Evolutionary conservation across 2,797 vertebrate species (phyloP).

Genomic region (Loriculus beryllinus): DNA sequence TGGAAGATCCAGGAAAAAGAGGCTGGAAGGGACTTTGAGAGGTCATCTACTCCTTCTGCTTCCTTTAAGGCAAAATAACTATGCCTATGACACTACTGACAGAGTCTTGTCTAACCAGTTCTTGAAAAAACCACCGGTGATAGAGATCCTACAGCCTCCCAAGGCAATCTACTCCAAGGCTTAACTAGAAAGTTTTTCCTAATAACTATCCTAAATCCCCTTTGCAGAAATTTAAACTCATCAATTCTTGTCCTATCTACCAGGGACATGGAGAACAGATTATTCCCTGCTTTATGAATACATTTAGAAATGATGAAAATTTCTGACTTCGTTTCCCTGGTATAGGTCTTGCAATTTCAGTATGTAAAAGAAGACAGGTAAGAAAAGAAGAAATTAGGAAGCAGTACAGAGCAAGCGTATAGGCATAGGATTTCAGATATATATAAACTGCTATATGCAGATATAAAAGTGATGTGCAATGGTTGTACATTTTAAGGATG

Average conservation of each 20-base stretch:
- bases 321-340: not conserved
- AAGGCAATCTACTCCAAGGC: slow-evolving; percentile 14
- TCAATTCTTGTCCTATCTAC: slow-evolving; percentile 30
- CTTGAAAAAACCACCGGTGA: not conserved
- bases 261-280: not conserved
- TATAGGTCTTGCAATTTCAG: not conserved
- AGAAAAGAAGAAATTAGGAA: not conserved
- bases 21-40: not conserved
- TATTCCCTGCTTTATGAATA: not conserved
- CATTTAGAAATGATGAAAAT: slow-evolving; percentile 10
- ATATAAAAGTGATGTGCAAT: not conserved
- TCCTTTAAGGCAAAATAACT: not conserved
- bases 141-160: not conserved
- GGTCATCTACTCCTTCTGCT: not conserved
- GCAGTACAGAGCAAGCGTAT: not conserved
- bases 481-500: not conserved
- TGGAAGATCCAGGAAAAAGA: not conserved
- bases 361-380: not conserved
- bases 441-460: not conserved
- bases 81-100: not conserved
- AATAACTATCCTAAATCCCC: slow-evolving; percentile 32
- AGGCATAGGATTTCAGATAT: not conserved
- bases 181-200: slow-evolving; percentile 32
- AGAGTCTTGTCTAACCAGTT: slow-evolving; percentile 19
- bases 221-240: slow-evolving; percentile 39